Evolutionary conservation across 2,113 vertebrate species (phyloP), one percentile per base, ranked within the genome.

Genomic region (Daphoenositta chrysoptera): DNA sequence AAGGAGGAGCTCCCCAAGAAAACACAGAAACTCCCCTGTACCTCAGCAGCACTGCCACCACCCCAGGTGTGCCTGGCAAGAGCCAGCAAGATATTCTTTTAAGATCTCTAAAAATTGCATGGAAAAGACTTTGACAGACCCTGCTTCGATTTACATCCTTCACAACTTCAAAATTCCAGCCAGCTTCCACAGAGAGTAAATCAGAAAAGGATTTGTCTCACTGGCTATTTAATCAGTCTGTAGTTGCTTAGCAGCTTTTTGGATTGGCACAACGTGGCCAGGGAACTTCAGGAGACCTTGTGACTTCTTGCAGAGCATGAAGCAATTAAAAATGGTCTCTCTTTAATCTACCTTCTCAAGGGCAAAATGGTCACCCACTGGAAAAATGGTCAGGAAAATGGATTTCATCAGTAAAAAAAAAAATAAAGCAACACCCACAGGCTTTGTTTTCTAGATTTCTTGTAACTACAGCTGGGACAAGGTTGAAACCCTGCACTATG

Each of bases 371-470:
- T 78, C 20, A 61, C 27, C 53, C 9, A 21, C 18, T 57, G 30
- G 40, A 80, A 57, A 73, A 77, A 81, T 27, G 15, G 19, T 33
- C 28, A 87, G 26, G 7, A 22, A 68, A 12, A 8, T 68, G 31
- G 42, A 58, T 56, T 91, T 69, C 3, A 44, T 42, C 13, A 50
- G 35, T 60, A 89, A 45, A 14, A 33, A 45, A 37, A 14, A 17
- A 1, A 22, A 4, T n/a, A n/a, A 57, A 73, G 2, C 12, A 53
- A n/a, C 2, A 10, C 2, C 7, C 31, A 44, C 3, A 35, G n/a
- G 15, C 13, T 54, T 75, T 75, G 11, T 50, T 72, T 78, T 76
- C 61, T 45, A 42, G 33, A 56, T 12, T 61, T 73, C 26, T 45
- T 76, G 8, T 42, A 90, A 35, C 13, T 69, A 24, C 9, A 90